These are phyloP conservation scores for Silurus glanis DNA, from an alignment of 2,113 vertebrate species.

Conservation along the genomic window DNA sequence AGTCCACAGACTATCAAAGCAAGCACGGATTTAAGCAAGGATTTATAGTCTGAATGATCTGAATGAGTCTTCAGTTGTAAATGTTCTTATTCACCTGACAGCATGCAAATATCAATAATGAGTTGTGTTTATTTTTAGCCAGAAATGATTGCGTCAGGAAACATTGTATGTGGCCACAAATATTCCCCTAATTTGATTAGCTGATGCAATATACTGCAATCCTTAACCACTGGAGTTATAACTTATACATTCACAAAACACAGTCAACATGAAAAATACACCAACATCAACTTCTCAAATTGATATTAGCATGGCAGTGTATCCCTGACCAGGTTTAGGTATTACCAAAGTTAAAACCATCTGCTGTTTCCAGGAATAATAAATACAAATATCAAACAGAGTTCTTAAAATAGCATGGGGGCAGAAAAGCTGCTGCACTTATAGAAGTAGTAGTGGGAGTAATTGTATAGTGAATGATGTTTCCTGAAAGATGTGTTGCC, in stretches of 20 bases:
- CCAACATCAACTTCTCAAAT: constrained; percentile 1
- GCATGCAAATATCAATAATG: constrained; percentile 29
- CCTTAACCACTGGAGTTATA: constrained; percentile 43
- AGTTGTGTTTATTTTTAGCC: constrained; percentile 48
- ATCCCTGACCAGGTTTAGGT: neutral
- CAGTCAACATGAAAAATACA: neutral
- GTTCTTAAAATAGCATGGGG: constrained; percentile 10
- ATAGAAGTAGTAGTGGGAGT: constrained; percentile 14
- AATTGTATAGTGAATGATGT: constrained; percentile 29
- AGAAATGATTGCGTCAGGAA: constrained; percentile 53
- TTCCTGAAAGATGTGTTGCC: constrained; percentile 30
- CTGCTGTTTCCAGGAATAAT: neutral
- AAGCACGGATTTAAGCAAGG: neutral
- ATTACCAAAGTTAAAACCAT: neutral
- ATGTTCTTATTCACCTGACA: neutral
- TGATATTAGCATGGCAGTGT: neutral
- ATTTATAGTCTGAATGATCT: neutral
- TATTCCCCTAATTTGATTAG: constrained; percentile 68
- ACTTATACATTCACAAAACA: constrained; percentile 4
- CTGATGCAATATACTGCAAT: constrained; percentile 66
- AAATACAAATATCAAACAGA: constrained; percentile 16
- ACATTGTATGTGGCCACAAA: constrained; percentile 57
- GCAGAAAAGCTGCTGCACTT: constrained; percentile 11
- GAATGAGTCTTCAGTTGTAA: constrained; percentile 20
- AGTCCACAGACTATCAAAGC: neutral